Base-by-base conservation (phyloP, 2,797 vertebrate genomes). In the Macropus fuliginosus region DNA sequence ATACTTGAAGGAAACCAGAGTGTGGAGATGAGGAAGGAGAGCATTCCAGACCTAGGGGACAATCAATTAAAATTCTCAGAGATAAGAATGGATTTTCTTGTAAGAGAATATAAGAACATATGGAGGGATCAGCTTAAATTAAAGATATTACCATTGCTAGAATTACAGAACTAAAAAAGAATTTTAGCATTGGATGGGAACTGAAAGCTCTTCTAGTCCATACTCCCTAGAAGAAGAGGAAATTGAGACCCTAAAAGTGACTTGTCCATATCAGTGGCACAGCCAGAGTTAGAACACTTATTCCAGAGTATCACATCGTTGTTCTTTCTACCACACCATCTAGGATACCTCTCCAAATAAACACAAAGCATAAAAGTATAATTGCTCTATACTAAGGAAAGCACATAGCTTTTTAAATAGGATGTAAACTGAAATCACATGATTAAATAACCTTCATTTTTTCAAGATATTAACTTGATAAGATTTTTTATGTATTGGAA, bases 401-500 rank as follows among this genome's bases (percentile, higher is more conserved):
- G 40, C 74, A 87, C n/a, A 81, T 46, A 62, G 29, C 11, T 62
- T 62, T 13, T 6, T 46, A 81, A 81, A 46, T 9, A 46, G 74
- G 21, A 40, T 81, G 3, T 46, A 24, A 81, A 81, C 74, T 87
- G 24, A 10, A 24, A 87, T 87, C 74, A 50, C 3, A 46, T 46
- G 46, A 95, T 24, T 92, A 62, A 90, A 81, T 57, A 90, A 87
- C 10, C n/a, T 95, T 81, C 40, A 66, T 66, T 66, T 13, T 74
- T 87, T 87, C 81, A 62, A 96, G 93, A 87, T 52, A 90, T 24
- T 55, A 93, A 93, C 57, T 13, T 31, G 31, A 54, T 46, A 9
- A 74, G 18, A 74, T 2, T 9, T 40, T 34, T 11, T 55, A 94
- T 54, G 56, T 93, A 66, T 91, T 96, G 91, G 54, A 95, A 95